Evolutionary conservation across 2,888 invertebrate genomes (phyloP), one percentile per base, ranked within the genome.

Genomic region (Nemotelus nigrinus): DNA sequence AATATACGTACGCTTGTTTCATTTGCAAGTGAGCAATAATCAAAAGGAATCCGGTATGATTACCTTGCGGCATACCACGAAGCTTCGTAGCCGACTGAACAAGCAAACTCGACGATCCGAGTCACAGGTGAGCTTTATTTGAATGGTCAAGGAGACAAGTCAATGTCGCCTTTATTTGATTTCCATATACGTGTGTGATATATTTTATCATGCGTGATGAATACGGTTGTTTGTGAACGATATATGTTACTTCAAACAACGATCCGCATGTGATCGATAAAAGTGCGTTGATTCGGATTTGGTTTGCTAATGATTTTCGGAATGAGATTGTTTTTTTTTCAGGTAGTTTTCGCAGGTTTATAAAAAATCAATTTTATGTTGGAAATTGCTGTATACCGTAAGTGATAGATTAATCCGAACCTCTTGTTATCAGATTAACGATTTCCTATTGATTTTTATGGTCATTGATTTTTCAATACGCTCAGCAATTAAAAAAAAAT

Each of bases 51-150:
- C 70, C 70, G 55, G 41, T 70, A 70, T 70, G 41, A 43, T n/a
- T 53, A 70, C 55, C 70, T 70, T 70, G 70, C 55, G 70, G 55
- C 55, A 7, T 55, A 53, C n/a, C 70, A 3, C 63, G 63, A 63
- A 70, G 53, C 5, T 8, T 25, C 25, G 25, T 25, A 25, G 25
- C 25, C 25, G 25, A 25, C 25, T 25, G 25, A 25, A 25, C 25
- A 25, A 25, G 25, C 25, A 25, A 25, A 25, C 25, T 25, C 25
- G 25, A 25, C 25, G 25, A 25, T 25, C 25, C 25, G 25, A 25
- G 65, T 10, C 41, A 44, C 74, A 74, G 74, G 74, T 74, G 74
- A 74, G 60, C 57, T 25, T 60, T 43, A 60, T 39, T 48, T 47
- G 53, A 47, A 47, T 60, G 44, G 74, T 25, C 41, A 68, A 50